A percentile compares a stretch with the other conserved stretches of the same genome.
Conservation (phyloP, 2,797 vertebrate species). For the Tapera naevia region DNA sequence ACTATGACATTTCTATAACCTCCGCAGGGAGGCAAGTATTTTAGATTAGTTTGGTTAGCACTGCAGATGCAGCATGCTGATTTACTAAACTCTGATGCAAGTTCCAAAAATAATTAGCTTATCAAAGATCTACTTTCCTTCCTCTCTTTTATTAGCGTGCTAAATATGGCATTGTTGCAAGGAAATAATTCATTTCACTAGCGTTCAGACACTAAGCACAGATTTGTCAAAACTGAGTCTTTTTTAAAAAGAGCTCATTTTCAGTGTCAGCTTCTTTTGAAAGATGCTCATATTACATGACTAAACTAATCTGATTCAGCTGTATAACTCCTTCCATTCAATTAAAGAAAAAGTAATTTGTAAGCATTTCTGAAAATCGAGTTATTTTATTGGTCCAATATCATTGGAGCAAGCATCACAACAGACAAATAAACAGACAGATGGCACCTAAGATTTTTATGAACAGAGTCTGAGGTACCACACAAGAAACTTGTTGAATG, state of each 20-base stretch:
- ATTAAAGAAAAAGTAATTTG: background rate
- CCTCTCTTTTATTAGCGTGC: conserved; percentile 55
- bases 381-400: background rate
- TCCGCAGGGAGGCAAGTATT: conserved; percentile 72
- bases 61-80: conserved; percentile 75
- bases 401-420: background rate
- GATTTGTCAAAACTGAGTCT: background rate
- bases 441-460: background rate
- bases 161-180: conserved; percentile 44
- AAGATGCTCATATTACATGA: background rate
- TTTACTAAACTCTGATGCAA: conserved; percentile 72
- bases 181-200: conserved; percentile 7
- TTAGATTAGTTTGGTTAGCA: conserved; percentile 79
- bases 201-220: conserved; percentile 14
- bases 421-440: background rate
- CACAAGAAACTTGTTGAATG: background rate
- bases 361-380: background rate
- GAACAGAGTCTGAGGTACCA: background rate
- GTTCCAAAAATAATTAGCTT: conserved; percentile 76
- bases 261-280: background rate
- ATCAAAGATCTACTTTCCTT: conserved; percentile 68
- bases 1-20: conserved; percentile 74
- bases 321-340: background rate
- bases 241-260: background rate
- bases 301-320: background rate